Base-by-base conservation (phyloP, 1,140 invertebrate species). In the Scaptomyza montana region DNA sequence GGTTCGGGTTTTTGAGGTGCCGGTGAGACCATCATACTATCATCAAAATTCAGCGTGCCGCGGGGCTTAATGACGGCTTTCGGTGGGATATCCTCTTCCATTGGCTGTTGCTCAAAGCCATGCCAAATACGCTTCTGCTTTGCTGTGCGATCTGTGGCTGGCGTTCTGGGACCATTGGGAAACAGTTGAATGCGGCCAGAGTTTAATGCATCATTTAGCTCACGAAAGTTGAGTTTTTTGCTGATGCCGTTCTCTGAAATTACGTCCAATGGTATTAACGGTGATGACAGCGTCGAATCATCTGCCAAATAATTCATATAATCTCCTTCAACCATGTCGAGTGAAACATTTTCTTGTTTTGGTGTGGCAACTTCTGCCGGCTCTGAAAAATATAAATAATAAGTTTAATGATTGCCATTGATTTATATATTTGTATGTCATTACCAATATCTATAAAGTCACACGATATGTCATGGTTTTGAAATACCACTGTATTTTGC, bases 161-260 rank as follows among this genome's bases (percentile, higher is more conserved):
- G 82, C 0, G 84, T 89, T 51, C 59, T 89, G 8, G 82, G 82
- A 0, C 84, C 82, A 56, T 87, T 68, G 1, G 73, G 68, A 69
- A 79, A 82, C 0, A 89, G 33, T 30, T 71, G 64, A 13, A 89
- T 82, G 7, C 69, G 77, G 6, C 82, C 82, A 8, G 84, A 46
- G 28, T 82, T 77, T 10, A 87, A 21, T 0, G 63, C 84, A 7
- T 89, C 84, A 36, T 77, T 87, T 2, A 87, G 46, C 19, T 89
- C 54, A 0, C 65, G 75, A n/a, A 89, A 71, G 19, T 77, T 87
- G 8, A 89, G 28, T n/a, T 77, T 78, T 5, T 49, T 70, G 28
- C 62, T 71, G 0, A 82, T 74, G n/a, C 73, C 57, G 7, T 77
- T 67, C 0, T 73, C 78, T 1, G 61, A 65, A 28, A 86, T 60